A percentile compares a stretch with the other conserved stretches of the same genome.
Evolutionary conservation across 2,888 invertebrate species (phyloP).

Genomic region (Teleiodes luculella): DNA sequence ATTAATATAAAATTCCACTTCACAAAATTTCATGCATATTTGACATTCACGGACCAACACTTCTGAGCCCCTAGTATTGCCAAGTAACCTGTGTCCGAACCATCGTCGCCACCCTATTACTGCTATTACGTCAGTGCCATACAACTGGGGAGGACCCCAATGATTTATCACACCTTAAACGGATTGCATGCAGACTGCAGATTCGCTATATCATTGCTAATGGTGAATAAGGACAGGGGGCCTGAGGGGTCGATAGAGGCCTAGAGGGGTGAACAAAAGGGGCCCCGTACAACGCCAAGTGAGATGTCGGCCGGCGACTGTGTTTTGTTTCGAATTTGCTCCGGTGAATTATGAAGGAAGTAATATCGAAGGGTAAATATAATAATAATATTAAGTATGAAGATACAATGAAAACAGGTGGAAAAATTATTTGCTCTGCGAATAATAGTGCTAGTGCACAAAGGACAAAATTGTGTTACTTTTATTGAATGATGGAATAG

Average conservation of each 20-base stretch:
- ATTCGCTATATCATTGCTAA: constrained; percentile 32
- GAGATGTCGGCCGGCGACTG: not conserved
- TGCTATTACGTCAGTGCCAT: constrained; percentile 1
- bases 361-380: not conserved
- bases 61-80: not conserved
- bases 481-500: no score
- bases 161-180: constrained; percentile 72
- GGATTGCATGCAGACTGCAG: constrained; percentile 57
- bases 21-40: no score
- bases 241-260: not conserved
- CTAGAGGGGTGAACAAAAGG: not conserved
- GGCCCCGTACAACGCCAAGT: constrained; percentile 1
- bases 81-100: not conserved
- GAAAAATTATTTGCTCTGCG: no score
- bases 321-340: constrained; percentile 9
- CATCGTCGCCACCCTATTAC: constrained; percentile 3
- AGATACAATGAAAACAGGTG: no score
- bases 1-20: no score
- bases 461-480: no score
- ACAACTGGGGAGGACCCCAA: constrained; percentile 37
- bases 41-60: not conserved
- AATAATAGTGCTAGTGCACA: no score
- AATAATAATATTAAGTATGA: no score
- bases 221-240: constrained; percentile 1
- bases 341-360: not conserved